Percentiles rank a stretch among this genome's conserved stretches.
phyloP scores from a whole-genome alignment of 2,113 vertebrate species.

The Nothoprocta perdicaria region DNA sequence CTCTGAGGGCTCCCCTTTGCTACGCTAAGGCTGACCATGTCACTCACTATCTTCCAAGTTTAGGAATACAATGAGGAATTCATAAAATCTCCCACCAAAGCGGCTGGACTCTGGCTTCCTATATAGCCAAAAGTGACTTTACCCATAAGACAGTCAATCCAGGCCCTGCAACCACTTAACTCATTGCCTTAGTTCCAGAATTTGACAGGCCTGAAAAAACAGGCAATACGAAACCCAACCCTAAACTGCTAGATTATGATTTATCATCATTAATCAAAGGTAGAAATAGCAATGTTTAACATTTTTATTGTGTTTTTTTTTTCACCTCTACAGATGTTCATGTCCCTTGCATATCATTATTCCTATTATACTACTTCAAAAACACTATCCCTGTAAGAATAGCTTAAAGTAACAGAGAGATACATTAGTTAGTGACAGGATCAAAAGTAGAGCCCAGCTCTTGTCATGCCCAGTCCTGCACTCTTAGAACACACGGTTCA shows the following conservation, averaged over 20 bases:
- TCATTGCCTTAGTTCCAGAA: neutral
- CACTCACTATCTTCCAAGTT: neutral
- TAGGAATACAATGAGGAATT: neutral
- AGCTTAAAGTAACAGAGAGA: neutral
- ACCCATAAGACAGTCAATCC: neutral
- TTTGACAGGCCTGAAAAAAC: neutral
- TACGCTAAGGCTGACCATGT: neutral
- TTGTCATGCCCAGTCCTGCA: neutral
- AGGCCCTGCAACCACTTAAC: neutral
- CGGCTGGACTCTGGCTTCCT: neutral
- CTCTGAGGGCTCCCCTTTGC: neutral
- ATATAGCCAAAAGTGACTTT: neutral
- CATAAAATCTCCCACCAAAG: neutral
- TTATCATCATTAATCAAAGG: neutral
- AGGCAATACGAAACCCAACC: neutral
- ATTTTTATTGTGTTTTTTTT: neutral
- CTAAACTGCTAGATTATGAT: neutral
- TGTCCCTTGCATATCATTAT: neutral
- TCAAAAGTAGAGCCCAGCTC: neutral
- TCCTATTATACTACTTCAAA: neutral
- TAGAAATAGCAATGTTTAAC: neutral
- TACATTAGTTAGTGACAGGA: neutral
- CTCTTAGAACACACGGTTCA: neutral
- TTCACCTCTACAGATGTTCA: neutral
- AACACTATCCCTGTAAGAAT: neutral